Evolutionary conservation across 2,888 invertebrate species (phyloP), one percentile per base, ranked within the genome.

Genomic region (Pasiphila rectangulata): DNA sequence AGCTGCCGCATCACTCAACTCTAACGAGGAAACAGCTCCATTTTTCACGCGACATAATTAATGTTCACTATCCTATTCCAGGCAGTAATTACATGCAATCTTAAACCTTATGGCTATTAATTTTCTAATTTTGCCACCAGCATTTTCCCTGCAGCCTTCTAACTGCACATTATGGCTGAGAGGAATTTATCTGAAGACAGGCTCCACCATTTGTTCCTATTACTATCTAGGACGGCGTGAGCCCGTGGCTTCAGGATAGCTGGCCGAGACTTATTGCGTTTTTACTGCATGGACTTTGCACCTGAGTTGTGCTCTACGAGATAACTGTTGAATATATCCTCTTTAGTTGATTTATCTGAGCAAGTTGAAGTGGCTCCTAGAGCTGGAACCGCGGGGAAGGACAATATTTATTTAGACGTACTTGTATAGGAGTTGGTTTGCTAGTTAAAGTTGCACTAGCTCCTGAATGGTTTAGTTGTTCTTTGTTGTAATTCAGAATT

Each of bases 151-250:
- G 57, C 57, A 56, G 53, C 52, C 67, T 61, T 60, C 62, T 70
- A 56, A 56, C 54, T 59, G 51, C 49, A 51, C 67, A 63, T 71
- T 69, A 69, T 58, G 42, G 63, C 53, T 61, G 61, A 62, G 46
- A 49, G 48, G 60, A 61, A 71, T 71, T 71, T 71, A 71, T 71
- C 63, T 57, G 42, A 48, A 59, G 61, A 56, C 60, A 63, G 57
- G 60, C 43, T 40, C 51, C 27, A 52, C 63, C 61, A 69, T 71
- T 71, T 66, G 63, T 71, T 69, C 64, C 58, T 55, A 71, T 71
- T 68, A 71, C 61, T 51, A 57, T 54, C 54, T 53, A 32, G 50
- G 35, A 41, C 36, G 46, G 55, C 45, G 46, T 48, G 45, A 47
- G 41, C 34, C 27, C 39, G 35, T 34, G 6, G 15, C 27, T 13